A percentile compares a stretch with the other conserved stretches of the same genome.
phyloP scores from a whole-genome alignment of 1,140 invertebrate species.

The Cotesia vestalis region DNA sequence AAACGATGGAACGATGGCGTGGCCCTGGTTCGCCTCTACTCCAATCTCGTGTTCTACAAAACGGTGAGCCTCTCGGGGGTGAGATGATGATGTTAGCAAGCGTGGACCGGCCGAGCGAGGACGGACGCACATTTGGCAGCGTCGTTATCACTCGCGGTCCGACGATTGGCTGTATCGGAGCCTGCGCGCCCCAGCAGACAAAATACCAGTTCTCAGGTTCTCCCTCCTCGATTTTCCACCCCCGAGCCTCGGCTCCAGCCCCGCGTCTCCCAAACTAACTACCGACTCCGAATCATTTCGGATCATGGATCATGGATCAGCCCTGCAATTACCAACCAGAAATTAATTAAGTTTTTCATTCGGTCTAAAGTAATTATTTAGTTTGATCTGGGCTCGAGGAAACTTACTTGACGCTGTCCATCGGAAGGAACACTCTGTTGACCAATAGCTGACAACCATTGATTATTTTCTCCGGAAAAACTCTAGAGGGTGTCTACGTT shows the following conservation, averaged over 20 bases:
- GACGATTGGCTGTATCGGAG: conserved; percentile 66
- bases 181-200: conserved; percentile 53
- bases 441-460: too few relatives aligned
- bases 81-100: conserved; percentile 46
- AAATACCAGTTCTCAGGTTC: conserved; percentile 8
- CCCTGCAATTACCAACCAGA: too few relatives aligned
- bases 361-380: too few relatives aligned
- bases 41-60: conserved; percentile 21
- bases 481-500: too few relatives aligned
- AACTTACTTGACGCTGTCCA: not conserved
- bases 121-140: conserved; percentile 62
- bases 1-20: conserved; percentile 10
- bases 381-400: too few relatives aligned
- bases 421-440: too few relatives aligned
- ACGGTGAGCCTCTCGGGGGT: conserved; percentile 35
- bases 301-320: conserved; percentile 44
- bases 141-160: conserved; percentile 64
- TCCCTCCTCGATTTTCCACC: conserved; percentile 26
- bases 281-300: conserved; percentile 61
- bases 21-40: conserved; percentile 17
- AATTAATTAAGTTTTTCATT: too few relatives aligned
- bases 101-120: conserved; percentile 57
- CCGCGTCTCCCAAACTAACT: conserved; percentile 48
- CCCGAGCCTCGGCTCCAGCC: conserved; percentile 32
- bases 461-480: too few relatives aligned